Evolutionary conservation across 2,113 vertebrate genomes (phyloP), one percentile per base, ranked within the genome.

Genomic region (Myocastor coypus): DNA sequence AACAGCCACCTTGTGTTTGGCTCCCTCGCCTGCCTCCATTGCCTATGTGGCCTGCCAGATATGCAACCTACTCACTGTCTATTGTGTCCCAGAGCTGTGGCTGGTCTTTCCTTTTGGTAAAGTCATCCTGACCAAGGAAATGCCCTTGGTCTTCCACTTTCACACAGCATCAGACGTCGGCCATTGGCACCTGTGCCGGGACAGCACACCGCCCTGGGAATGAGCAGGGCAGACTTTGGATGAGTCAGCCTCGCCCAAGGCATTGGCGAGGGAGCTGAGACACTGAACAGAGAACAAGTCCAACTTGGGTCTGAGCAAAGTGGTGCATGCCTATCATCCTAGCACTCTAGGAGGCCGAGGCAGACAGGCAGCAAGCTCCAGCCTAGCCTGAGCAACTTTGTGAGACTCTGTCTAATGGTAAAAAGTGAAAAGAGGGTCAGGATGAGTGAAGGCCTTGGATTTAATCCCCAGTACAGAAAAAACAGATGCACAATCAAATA

Each of bases 201-300:
- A 7, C 1, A 2, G 12, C 0, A 14, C 1, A 0, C 11, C 55
- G 20, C 7, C 37, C 55, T 13, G 5, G 7, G 14, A 42, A 19
- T 0, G 0, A 32, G 30, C 7, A 4, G 7, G 12, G 17, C 0
- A 11, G 40, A 19, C 4, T 37, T 13, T 11, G 50, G 68, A 13
- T 30, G 1, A 0, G 3, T 24, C 14, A 24, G 28, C 63, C n/a
- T 63, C 40, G 46, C 69, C 34, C 14, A 9, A 16, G 81, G 90
- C 1, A 32, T 40, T n/a, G 34, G n/a, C 3, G 0, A 22, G n/a
- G 40, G 50, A 69, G 61, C 40, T 19, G 30, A n/a, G 66, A 66
- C 14, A 6, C 14, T 8, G 16, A 57, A n/a, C 69, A 78, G 77
- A 28, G 32, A 30, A 20, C 14, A 32, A 28, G 42, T 3, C 0